These are phyloP conservation scores for Poecilia gillii DNA, from an alignment of 2,797 vertebrate genomes.

Conservation along the genomic window DNA sequence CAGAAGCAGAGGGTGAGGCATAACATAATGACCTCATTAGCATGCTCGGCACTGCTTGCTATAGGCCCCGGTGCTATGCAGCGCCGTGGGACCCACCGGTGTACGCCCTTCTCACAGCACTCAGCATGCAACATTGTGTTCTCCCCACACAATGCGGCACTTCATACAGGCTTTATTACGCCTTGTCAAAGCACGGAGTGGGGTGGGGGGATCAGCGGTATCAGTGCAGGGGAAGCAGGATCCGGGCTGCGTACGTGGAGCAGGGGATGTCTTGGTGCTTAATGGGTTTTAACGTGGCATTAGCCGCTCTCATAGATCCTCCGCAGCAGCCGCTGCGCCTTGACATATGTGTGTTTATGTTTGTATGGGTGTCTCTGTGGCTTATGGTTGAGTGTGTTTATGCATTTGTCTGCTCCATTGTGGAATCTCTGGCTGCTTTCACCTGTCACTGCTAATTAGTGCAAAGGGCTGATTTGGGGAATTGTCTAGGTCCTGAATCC, in stretches of 20 bases:
- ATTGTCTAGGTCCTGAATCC: constrained; percentile 49
- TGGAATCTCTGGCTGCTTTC: constrained; percentile 66
- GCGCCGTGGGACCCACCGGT: constrained; percentile 82
- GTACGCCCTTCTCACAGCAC: constrained; percentile 84
- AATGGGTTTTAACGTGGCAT: constrained; percentile 74
- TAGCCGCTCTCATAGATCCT: constrained; percentile 61
- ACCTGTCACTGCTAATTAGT: constrained; percentile 75
- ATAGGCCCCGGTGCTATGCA: constrained; percentile 82
- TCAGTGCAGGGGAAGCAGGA: constrained; percentile 70
- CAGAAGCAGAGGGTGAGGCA: constrained; percentile 69
- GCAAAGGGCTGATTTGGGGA: constrained; percentile 50
- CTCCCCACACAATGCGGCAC: constrained; percentile 80
- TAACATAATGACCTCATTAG: constrained; percentile 88
- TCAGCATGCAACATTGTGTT: constrained; percentile 83
- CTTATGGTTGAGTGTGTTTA: constrained; percentile 42
- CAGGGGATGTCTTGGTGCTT: constrained; percentile 69
- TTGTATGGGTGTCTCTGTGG: constrained; percentile 18
- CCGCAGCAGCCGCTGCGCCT: constrained; percentile 46
- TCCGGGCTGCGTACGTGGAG: constrained; percentile 57
- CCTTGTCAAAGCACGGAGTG: constrained; percentile 75
- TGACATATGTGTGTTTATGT: constrained; percentile 46
- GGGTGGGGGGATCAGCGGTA: constrained; percentile 73
- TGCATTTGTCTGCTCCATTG: constrained; percentile 61
- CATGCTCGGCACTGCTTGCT: constrained; percentile 81
- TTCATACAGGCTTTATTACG: constrained; percentile 82